A percentile compares a stretch with the other conserved stretches of the same genome.
Conservation (phyloP, 2,797 vertebrate species). For the Lophius americanus region DNA sequence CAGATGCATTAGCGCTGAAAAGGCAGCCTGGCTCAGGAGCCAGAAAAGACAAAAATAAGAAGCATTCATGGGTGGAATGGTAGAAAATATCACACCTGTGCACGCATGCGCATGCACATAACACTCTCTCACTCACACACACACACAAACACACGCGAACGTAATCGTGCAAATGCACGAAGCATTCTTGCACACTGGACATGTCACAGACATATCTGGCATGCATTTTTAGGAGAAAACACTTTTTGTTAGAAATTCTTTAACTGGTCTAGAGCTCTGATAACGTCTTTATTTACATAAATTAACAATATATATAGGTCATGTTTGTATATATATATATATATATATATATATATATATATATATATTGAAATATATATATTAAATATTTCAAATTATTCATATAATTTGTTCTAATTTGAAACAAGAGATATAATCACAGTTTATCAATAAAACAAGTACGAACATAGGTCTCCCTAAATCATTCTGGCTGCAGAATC, state of each 20-base stretch:
- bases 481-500: slow-evolving; percentile 75
- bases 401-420: slow-evolving; percentile 80
- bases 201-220: slow-evolving; percentile 85
- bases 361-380: slow-evolving; percentile 81
- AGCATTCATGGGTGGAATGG: slow-evolving; percentile 71
- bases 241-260: slow-evolving; percentile 78
- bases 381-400: slow-evolving; percentile 84
- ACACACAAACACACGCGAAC: slow-evolving; percentile 47
- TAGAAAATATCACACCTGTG: slow-evolving; percentile 69
- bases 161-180: slow-evolving; percentile 63
- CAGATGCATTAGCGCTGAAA: slow-evolving; percentile 73
- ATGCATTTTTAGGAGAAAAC: slow-evolving; percentile 78
- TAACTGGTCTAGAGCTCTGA: slow-evolving; percentile 79
- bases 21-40: slow-evolving; percentile 81
- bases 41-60: slow-evolving; percentile 67
- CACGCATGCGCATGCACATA: slow-evolving; percentile 36
- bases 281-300: slow-evolving; percentile 82
- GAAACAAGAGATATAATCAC: slow-evolving; percentile 84
- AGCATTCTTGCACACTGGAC: slow-evolving; percentile 75
- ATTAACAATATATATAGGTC: slow-evolving; percentile 86
- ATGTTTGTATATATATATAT: slow-evolving; percentile 80
- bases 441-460: slow-evolving; percentile 84
- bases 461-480: slow-evolving; percentile 70
- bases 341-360: slow-evolving; percentile 82
- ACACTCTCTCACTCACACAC: slow-evolving; percentile 12